Percentiles rank a stretch among this genome's conserved stretches.
Evolutionary conservation across 2,888 invertebrate species (phyloP).

Genomic region (Beris morrisii): DNA sequence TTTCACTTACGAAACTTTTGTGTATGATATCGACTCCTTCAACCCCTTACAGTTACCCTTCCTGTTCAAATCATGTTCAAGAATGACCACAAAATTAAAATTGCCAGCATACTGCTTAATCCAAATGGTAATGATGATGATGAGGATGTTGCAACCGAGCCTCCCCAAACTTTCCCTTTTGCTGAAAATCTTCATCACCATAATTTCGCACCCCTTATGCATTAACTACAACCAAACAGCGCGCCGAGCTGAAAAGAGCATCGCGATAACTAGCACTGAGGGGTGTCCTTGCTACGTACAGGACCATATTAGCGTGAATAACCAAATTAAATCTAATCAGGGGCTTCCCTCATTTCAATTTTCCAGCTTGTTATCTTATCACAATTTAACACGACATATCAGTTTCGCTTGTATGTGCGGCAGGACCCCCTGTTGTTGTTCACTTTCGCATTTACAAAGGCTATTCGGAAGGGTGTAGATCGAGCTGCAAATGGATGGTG

Average conservation of each 20-base stretch:
- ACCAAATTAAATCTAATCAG: conserved; percentile 45
- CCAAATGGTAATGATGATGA: conserved; percentile 18
- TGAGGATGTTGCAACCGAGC: conserved; percentile 3
- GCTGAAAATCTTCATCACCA: not conserved
- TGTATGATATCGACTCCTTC: too few species aligned
- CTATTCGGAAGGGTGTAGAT: conserved; percentile 20
- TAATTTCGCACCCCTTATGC: conserved; percentile 15
- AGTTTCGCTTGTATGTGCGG: conserved; percentile 19
- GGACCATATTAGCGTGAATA: conserved; percentile 35
- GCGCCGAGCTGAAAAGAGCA: conserved; percentile 6
- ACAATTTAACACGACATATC: conserved; percentile 44
- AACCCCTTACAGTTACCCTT: too few species aligned
- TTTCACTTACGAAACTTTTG: too few species aligned
- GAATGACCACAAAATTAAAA: conserved; percentile 9
- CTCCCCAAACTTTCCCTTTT: not conserved
- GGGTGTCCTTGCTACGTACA: not conserved
- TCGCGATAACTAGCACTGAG: conserved; percentile 1
- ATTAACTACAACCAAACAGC: too few species aligned
- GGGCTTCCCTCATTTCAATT: conserved; percentile 44
- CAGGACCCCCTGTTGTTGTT: conserved; percentile 7
- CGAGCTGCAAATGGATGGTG: conserved; percentile 13
- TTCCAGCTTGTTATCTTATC: conserved; percentile 46
- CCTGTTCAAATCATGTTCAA: too few species aligned
- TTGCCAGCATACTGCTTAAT: conserved; percentile 15
- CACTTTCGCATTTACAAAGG: conserved; percentile 3